Base-by-base conservation (phyloP, 2,113 vertebrate species). In the Elephantulus edwardii region DNA sequence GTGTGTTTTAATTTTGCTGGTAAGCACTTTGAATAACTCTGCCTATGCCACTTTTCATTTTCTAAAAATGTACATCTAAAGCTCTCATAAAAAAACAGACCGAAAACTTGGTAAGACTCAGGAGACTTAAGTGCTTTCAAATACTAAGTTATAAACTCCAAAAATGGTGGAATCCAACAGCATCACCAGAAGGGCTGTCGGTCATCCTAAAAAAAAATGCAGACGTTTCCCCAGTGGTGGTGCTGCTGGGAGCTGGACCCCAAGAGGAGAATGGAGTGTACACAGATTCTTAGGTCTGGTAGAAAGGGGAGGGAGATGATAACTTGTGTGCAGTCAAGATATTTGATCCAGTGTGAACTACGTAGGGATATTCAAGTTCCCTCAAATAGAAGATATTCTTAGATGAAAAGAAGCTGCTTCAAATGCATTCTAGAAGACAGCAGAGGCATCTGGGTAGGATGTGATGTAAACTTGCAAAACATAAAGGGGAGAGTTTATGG, bases 361-460 rank as follows among this genome's bases (percentile, higher is more conserved):
- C 54, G 35, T 19, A 86, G 19, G 40, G 92, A 68, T 44, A 84
- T 42, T 84, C 44, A 78, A 86, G 58, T 64, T 88, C 62, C 68
- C 26, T 20, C 13, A 42, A 48, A 91, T 40, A 91, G 78, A 81
- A 77, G 35, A 60, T 92, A 30, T 42, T 94, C 91, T 94, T 83
- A 88, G 50, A 80, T 83, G 80, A 87, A 86, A 88, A 94, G 54
- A 80, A 64, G 46, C 28, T 60, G 28, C 86, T 93, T 86, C 50
- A 71, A 60, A 90, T 88, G 56, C 40, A 90, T 91, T 95, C 83
- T 82, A 90, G 81, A 77, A 87, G 52, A 93, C 76, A 93, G 54
- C 70, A 7, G 81, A 70, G 60, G 35, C 46, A 75, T n/a, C 48
- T 50, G 80, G 52, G 46, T 24, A 68, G 60, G 42, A 83, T 93